Evolutionary conservation across 2,113 vertebrate species (phyloP).

Genomic region (Oceanodroma tethys): DNA sequence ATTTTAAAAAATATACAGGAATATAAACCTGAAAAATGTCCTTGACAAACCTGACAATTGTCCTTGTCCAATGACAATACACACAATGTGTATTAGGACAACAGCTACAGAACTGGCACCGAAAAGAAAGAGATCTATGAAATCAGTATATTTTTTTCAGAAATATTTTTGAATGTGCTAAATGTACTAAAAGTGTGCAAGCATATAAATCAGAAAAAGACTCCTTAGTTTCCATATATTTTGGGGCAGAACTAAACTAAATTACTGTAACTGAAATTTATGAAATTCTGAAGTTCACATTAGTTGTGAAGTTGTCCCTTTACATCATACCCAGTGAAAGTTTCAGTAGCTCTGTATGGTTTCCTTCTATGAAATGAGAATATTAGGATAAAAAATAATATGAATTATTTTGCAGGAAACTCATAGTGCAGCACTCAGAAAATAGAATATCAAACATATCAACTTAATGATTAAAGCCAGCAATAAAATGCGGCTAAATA

Average conservation of each 20-base stretch:
- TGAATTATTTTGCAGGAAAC: not conserved
- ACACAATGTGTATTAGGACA: not conserved
- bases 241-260: not conserved
- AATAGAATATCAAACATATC: not conserved
- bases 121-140: not conserved
- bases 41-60: no score
- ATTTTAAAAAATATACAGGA: not conserved
- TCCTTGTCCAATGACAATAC: no score
- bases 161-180: not conserved
- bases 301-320: not conserved
- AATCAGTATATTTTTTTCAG: not conserved
- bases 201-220: not conserved
- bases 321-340: not conserved
- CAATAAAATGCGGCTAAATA: not conserved
- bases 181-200: not conserved
- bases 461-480: not conserved
- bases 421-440: not conserved
- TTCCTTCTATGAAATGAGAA: not conserved
- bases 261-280: not conserved
- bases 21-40: not conserved
- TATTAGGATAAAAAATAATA: not conserved
- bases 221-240: not conserved
- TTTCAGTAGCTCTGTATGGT: not conserved
- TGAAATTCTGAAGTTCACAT: not conserved
- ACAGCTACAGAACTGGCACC: not conserved